phyloP scores from a whole-genome alignment of 2,113 vertebrate species.

The Pimephales promelas region DNA sequence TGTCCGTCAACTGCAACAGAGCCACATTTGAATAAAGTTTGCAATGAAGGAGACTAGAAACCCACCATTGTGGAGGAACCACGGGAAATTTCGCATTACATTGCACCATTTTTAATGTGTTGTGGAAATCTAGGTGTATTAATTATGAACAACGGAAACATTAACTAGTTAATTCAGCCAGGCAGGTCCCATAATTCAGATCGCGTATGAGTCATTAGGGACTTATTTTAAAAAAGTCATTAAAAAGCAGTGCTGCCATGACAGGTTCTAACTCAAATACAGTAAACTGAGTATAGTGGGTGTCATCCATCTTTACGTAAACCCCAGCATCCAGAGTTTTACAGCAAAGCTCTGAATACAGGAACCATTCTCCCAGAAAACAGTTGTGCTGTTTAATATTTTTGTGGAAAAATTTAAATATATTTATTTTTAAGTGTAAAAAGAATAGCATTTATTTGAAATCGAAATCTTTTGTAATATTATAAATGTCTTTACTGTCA shows the following conservation, averaged over 20 bases:
- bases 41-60: background rate
- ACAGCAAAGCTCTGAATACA: constrained; percentile 22
- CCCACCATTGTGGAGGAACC: background rate
- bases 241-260: constrained; percentile 25
- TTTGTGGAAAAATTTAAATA: background rate
- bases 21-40: background rate
- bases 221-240: constrained; percentile 41
- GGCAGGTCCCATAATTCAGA: constrained; percentile 39
- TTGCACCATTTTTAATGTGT: constrained; percentile 17
- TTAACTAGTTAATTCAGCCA: constrained; percentile 39
- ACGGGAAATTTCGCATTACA: constrained; percentile 1
- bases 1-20: background rate
- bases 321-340: background rate
- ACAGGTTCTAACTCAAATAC: constrained; percentile 13
- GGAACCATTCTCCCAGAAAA: background rate
- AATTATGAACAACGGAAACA: constrained; percentile 41
- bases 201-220: constrained; percentile 43
- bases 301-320: constrained; percentile 33
- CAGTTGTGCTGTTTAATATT: background rate
- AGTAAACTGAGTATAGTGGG: constrained; percentile 7
- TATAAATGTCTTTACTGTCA: background rate
- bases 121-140: constrained; percentile 32
- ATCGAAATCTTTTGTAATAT: background rate
- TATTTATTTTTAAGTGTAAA: background rate
- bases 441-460: background rate